Percentiles rank a stretch among this genome's conserved stretches.
Evolutionary conservation across 2,888 invertebrate species (phyloP).

Genomic region (Anaspis maculata): DNA sequence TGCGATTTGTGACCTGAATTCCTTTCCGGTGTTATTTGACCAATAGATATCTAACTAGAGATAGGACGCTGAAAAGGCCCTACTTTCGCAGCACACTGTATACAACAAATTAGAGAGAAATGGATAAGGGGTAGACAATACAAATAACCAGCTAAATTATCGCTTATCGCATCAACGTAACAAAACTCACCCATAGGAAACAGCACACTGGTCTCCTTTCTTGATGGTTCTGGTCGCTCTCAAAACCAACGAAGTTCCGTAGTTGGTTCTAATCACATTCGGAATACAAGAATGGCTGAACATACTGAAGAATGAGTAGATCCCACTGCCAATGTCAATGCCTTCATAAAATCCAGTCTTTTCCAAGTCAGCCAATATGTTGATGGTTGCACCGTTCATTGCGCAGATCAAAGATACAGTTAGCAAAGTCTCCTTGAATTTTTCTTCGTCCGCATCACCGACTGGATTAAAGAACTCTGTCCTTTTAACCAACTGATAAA

Average conservation of each 20-base stretch:
- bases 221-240: constrained; percentile 57
- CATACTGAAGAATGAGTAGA: constrained; percentile 50
- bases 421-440: constrained; percentile 11
- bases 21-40: too few species aligned
- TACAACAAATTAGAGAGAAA: too few species aligned
- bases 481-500: background rate
- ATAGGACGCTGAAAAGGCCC: too few species aligned
- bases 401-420: constrained; percentile 9
- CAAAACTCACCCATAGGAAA: constrained; percentile 64
- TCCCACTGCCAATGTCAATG: constrained; percentile 13
- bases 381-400: constrained; percentile 32
- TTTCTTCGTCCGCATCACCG: constrained; percentile 6
- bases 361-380: constrained; percentile 59
- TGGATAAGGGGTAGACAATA: too few species aligned
- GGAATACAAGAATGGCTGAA: constrained; percentile 79
- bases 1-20: too few species aligned
- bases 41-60: too few species aligned
- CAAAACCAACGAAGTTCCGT: constrained; percentile 46
- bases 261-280: constrained; percentile 59
- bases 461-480: background rate
- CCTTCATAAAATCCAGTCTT: constrained; percentile 24
- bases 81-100: too few species aligned
- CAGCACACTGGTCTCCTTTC: constrained; percentile 61
- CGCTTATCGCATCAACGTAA: too few species aligned
- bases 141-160: too few species aligned